phyloP scores from a whole-genome alignment of 1,140 invertebrate species.

The Cydia fagiglandana region DNA sequence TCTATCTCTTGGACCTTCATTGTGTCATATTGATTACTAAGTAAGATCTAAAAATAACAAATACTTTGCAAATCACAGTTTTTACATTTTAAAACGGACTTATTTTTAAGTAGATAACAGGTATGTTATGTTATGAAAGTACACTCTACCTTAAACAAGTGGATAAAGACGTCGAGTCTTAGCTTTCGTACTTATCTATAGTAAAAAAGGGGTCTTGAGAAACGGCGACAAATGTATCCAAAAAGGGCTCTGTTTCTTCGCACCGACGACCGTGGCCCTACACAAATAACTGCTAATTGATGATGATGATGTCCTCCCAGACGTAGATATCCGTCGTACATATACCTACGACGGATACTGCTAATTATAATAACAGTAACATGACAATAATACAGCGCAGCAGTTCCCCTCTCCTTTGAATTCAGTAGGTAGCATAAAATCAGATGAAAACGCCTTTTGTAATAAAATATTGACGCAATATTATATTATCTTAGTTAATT shows the following conservation, averaged over 20 bases:
- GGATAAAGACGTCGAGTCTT: background rate
- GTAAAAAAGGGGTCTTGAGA: background rate
- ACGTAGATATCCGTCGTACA: too few relatives aligned
- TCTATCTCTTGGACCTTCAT: too few relatives aligned
- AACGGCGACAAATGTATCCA: background rate
- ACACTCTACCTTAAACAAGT: background rate
- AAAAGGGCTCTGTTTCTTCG: background rate
- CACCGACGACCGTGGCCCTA: background rate
- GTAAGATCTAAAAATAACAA: too few relatives aligned
- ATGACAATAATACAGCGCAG: background rate
- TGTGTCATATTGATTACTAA: too few relatives aligned
- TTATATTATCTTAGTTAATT: background rate
- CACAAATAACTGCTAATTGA: background rate
- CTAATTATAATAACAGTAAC: constrained; percentile 10
- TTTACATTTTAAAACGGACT: too few relatives aligned
- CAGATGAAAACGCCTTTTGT: background rate
- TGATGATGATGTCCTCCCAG: too few relatives aligned
- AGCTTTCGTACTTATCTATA: background rate
- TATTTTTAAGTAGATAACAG: too few relatives aligned
- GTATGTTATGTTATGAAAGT: background rate
- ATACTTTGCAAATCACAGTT: too few relatives aligned
- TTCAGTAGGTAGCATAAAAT: background rate
- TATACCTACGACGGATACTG: background rate
- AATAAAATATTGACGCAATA: constrained; percentile 1
- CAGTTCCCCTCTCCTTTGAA: background rate